Evolutionary conservation across 2,113 vertebrate species (phyloP).

Genomic region (Brienomyrus brachyistius): DNA sequence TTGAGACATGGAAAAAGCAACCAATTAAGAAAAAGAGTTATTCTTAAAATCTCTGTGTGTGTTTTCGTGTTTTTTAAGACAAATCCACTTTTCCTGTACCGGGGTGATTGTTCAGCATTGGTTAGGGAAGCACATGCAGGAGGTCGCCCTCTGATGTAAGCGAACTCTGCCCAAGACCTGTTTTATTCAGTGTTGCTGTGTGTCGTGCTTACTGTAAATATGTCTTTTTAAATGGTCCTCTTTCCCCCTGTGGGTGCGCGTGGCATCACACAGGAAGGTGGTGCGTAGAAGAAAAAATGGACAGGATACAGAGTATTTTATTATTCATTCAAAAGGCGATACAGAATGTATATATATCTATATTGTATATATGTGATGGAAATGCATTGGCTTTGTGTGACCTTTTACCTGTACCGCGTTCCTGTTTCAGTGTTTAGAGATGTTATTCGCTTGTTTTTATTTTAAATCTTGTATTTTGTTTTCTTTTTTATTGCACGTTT

Average conservation of each 20-base stretch:
- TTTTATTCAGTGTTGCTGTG: slow-evolving; percentile 64
- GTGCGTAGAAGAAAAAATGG: slow-evolving; percentile 44
- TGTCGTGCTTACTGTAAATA: slow-evolving; percentile 73
- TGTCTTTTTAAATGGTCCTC: slow-evolving; percentile 57
- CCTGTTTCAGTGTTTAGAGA: slow-evolving; percentile 77
- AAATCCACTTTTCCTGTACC: slow-evolving; percentile 26
- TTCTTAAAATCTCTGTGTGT: slow-evolving; percentile 42
- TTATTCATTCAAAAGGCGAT: slow-evolving; percentile 69
- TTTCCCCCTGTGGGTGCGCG: slow-evolving; percentile 52
- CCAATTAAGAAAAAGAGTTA: slow-evolving; percentile 38
- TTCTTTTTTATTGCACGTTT: slow-evolving; percentile 63
- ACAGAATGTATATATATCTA: slow-evolving; percentile 71
- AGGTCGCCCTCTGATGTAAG: slow-evolving; percentile 37
- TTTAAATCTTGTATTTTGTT: slow-evolving; percentile 54
- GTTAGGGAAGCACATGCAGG: slow-evolving; percentile 11
- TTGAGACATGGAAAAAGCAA: slow-evolving; percentile 27
- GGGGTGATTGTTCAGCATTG: slow-evolving; percentile 22
- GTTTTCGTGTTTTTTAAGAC: slow-evolving; percentile 43
- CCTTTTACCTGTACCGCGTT: slow-evolving; percentile 69
- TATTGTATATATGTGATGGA: slow-evolving; percentile 78
- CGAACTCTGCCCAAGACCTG: slow-evolving; percentile 51
- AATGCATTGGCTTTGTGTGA: slow-evolving; percentile 67
- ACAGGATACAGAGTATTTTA: slow-evolving; percentile 69
- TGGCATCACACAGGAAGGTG: slow-evolving; percentile 46
- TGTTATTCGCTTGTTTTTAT: slow-evolving; percentile 50